Percentiles rank a stretch among this genome's conserved stretches.
Evolutionary conservation across 1,140 invertebrate genomes (phyloP).

Genomic region (Oedothorax gibbosus): DNA sequence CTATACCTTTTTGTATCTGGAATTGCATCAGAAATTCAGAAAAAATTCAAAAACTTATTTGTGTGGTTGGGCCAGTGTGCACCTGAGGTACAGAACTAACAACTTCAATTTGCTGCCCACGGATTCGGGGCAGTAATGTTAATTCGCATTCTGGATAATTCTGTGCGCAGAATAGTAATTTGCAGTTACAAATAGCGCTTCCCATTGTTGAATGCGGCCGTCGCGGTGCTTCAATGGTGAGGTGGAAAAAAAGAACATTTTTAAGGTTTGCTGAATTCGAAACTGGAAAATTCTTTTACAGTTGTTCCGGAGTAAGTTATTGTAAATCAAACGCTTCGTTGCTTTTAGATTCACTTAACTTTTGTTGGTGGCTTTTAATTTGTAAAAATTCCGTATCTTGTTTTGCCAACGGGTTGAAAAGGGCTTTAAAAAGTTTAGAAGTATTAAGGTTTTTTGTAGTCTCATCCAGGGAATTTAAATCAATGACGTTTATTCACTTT

Average conservation of each 20-base stretch:
- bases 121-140: constrained; percentile 13
- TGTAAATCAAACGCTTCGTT: constrained; percentile 7
- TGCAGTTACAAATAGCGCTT: constrained; percentile 27
- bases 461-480: no score
- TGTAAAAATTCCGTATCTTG: no score
- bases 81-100: not conserved
- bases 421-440: no score
- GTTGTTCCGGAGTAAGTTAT: constrained; percentile 11
- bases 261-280: constrained; percentile 19
- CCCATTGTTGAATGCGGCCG: constrained; percentile 42
- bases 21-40: no score
- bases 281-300: not conserved
- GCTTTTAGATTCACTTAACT: constrained; percentile 10
- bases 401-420: no score
- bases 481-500: no score
- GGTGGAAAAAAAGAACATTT: not conserved
- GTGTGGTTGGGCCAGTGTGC: no score
- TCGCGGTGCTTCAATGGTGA: not conserved
- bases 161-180: constrained; percentile 52
- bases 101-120: constrained; percentile 30
- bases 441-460: no score
- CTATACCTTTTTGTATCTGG: no score
- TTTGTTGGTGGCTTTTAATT: not conserved
- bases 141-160: constrained; percentile 50
- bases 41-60: no score